Evolutionary conservation across 2,113 vertebrate genomes (phyloP).

Genomic region (Zosterops borbonicus): DNA sequence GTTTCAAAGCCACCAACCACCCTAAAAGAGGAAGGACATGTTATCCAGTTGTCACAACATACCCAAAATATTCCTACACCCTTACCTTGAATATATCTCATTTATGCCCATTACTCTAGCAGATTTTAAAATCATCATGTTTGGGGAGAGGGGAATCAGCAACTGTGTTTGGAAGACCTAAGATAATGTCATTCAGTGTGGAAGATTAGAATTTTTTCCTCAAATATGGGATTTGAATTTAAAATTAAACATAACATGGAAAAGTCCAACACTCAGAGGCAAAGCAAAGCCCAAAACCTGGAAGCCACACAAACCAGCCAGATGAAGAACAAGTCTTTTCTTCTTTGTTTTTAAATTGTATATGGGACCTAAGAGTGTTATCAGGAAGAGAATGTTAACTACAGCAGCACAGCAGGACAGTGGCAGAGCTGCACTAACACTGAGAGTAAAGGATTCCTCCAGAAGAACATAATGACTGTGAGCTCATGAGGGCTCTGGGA

Average conservation of each 20-base stretch:
- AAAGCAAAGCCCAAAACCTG: not conserved
- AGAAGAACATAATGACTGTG: not conserved
- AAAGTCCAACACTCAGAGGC: not conserved
- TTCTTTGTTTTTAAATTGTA: not conserved
- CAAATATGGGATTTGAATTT: not conserved
- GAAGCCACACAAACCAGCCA: not conserved
- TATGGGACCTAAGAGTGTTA: not conserved
- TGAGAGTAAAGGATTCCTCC: not conserved
- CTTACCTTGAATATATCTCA: not conserved
- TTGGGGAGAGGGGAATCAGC: not conserved
- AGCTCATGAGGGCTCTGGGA: not conserved
- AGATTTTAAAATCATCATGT: not conserved
- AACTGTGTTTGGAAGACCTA: not conserved
- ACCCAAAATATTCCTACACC: not conserved
- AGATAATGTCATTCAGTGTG: not conserved
- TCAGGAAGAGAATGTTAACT: not conserved
- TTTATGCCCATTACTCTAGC: not conserved
- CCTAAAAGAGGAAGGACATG: slow-evolving; percentile 59
- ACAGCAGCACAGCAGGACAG: not conserved
- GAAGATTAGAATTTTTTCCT: not conserved
- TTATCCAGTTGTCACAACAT: not conserved
- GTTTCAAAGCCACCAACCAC: slow-evolving; percentile 95
- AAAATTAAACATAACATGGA: not conserved
- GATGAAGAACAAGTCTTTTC: not conserved
- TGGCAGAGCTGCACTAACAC: not conserved